A percentile compares a stretch with the other conserved stretches of the same genome.
Conservation (phyloP, 1,140 invertebrate species). For the Elymnias hypermnestra region DNA sequence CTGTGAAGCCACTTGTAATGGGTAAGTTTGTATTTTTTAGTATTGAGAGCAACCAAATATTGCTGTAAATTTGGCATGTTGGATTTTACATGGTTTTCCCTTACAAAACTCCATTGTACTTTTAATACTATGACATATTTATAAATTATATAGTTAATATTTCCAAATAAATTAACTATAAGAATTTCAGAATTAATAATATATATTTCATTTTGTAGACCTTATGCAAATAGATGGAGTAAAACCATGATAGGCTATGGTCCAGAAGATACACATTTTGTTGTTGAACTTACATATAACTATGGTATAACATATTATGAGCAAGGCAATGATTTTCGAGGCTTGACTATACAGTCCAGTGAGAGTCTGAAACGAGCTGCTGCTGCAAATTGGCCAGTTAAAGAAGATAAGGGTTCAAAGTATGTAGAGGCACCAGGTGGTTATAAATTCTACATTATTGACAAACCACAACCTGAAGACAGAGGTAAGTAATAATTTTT, state of each 20-base stretch:
- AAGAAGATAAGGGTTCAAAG: constrained; percentile 78
- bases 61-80: too few species aligned
- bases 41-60: constrained; percentile 3
- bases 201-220: too few species aligned
- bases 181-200: too few species aligned
- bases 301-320: constrained; percentile 94
- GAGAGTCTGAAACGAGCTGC: constrained; percentile 85
- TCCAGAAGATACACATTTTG: constrained; percentile 95
- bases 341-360: constrained; percentile 89
- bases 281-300: constrained; percentile 98
- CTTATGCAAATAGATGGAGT: constrained; percentile 98
- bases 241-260: constrained; percentile 99
- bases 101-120: too few species aligned
- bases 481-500: constrained; percentile 80
- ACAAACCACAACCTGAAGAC: constrained; percentile 80
- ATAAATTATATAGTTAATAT: too few species aligned
- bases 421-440: constrained; percentile 91
- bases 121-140: too few species aligned
- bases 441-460: constrained; percentile 89
- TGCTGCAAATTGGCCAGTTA: constrained; percentile 80
- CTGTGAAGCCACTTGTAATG: constrained; percentile 97
- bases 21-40: constrained; percentile 78
- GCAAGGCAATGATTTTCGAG: constrained; percentile 91
- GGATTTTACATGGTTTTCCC: too few species aligned
- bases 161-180: too few species aligned